Percentiles rank a stretch among this genome's conserved stretches.
phyloP scores from a whole-genome alignment of 2,113 vertebrate genomes.

The Lepisosteus oculatus region DNA sequence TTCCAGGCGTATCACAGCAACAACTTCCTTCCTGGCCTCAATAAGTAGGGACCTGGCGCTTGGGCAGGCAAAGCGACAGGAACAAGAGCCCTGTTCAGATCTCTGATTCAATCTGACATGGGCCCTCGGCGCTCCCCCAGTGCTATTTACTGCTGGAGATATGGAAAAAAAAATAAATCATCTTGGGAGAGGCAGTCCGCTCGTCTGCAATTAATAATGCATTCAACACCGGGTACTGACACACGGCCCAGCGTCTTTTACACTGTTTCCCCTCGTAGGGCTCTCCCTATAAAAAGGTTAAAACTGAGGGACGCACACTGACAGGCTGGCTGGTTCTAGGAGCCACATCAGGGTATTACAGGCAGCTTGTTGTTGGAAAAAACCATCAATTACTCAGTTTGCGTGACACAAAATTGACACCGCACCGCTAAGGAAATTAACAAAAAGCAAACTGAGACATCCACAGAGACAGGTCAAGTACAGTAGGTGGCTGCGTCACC shows the following conservation, averaged over 20 bases:
- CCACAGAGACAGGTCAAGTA: too few relatives aligned
- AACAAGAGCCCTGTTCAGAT: constrained; percentile 60
- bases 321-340: too few relatives aligned
- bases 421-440: too few relatives aligned
- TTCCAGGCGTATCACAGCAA: constrained; percentile 51
- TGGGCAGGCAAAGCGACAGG: constrained; percentile 26
- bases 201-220: constrained; percentile 33
- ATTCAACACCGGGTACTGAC: background rate
- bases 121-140: constrained; percentile 49
- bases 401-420: too few relatives aligned
- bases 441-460: too few relatives aligned
- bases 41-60: constrained; percentile 30
- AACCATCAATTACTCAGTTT: too few relatives aligned
- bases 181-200: constrained; percentile 22
- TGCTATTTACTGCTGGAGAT: constrained; percentile 53
- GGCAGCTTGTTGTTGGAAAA: too few relatives aligned
- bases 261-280: too few relatives aligned
- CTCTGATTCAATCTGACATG: constrained; percentile 46
- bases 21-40: constrained; percentile 53
- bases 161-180: constrained; percentile 66
- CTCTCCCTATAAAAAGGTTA: too few relatives aligned
- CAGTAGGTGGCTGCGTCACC: too few relatives aligned
- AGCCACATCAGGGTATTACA: too few relatives aligned
- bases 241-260: background rate
- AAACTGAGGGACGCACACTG: too few relatives aligned